A percentile compares a stretch with the other conserved stretches of the same genome.
Evolutionary conservation across 2,797 vertebrate genomes (phyloP).

Genomic region (Oreochromis grahami): DNA sequence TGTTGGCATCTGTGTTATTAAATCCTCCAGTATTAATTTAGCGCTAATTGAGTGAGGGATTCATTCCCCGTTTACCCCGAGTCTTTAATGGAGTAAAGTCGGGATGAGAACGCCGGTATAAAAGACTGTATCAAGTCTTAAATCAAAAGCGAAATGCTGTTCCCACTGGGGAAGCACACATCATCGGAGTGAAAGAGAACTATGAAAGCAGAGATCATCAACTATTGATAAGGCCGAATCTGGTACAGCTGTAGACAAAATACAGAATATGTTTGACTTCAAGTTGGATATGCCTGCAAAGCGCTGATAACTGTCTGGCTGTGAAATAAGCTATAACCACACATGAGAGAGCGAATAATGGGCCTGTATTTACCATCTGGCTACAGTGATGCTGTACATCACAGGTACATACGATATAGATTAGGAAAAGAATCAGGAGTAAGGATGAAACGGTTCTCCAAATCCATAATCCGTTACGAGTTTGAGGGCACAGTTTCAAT

Average conservation of each 20-base stretch:
- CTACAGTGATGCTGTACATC: background rate
- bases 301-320: slow-evolving; percentile 55
- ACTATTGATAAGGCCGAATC: slow-evolving; percentile 74
- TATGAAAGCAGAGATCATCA: slow-evolving; percentile 75
- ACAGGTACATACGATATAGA: background rate
- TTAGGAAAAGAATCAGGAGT: background rate
- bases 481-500: background rate
- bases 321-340: slow-evolving; percentile 32
- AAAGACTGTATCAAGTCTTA: slow-evolving; percentile 62
- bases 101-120: slow-evolving; percentile 52
- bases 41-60: slow-evolving; percentile 74
- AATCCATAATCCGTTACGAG: background rate
- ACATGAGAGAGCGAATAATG: slow-evolving; percentile 3
- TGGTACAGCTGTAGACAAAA: slow-evolving; percentile 75
- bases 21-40: slow-evolving; percentile 72
- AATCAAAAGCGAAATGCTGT: slow-evolving; percentile 71
- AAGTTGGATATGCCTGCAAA: slow-evolving; percentile 60
- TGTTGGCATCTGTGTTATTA: slow-evolving; percentile 67
- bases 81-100: slow-evolving; percentile 56
- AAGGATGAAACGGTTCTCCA: background rate
- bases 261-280: slow-evolving; percentile 71
- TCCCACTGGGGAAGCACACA: slow-evolving; percentile 56
- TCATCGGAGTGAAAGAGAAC: slow-evolving; percentile 62
- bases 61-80: slow-evolving; percentile 61
- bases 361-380: background rate